These are phyloP conservation scores for Neoscelio sp. DNA, from an alignment of 2,888 invertebrate genomes.

Conservation along the genomic window DNA sequence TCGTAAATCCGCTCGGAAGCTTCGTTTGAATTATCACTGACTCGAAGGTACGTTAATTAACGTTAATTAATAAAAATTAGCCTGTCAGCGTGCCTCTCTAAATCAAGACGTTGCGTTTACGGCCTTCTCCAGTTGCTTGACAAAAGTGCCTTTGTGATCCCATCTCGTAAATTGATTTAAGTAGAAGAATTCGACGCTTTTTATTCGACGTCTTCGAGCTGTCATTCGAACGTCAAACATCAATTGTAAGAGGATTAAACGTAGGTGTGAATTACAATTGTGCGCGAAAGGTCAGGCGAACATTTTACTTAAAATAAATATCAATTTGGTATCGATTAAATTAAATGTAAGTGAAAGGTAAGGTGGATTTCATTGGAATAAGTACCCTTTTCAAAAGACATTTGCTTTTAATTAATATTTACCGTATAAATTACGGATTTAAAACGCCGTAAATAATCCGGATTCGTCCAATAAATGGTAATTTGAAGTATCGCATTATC, in stretches of 20 bases:
- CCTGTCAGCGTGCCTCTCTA: constrained; percentile 20
- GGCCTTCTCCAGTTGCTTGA: background rate
- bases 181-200: background rate
- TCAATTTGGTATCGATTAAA: too few relatives aligned
- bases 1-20: constrained; percentile 66
- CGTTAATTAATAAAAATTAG: constrained; percentile 50
- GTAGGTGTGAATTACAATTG: too few relatives aligned
- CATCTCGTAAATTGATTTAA: background rate
- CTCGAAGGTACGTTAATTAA: constrained; percentile 36
- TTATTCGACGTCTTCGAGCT: background rate
- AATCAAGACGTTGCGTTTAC: constrained; percentile 26
- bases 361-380: too few relatives aligned
- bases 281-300: too few relatives aligned
- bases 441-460: constrained; percentile 4
- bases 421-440: constrained; percentile 11
- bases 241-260: too few relatives aligned
- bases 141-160: background rate
- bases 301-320: too few relatives aligned
- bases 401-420: constrained; percentile 8
- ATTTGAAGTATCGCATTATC: constrained; percentile 39
- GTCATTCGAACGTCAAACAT: too few relatives aligned
- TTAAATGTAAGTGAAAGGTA: too few relatives aligned
- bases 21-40: constrained; percentile 33
- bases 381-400: background rate
- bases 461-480: constrained; percentile 25